Base-by-base conservation (phyloP, 2,113 vertebrate species). In the Psilopsiagon aurifrons region DNA sequence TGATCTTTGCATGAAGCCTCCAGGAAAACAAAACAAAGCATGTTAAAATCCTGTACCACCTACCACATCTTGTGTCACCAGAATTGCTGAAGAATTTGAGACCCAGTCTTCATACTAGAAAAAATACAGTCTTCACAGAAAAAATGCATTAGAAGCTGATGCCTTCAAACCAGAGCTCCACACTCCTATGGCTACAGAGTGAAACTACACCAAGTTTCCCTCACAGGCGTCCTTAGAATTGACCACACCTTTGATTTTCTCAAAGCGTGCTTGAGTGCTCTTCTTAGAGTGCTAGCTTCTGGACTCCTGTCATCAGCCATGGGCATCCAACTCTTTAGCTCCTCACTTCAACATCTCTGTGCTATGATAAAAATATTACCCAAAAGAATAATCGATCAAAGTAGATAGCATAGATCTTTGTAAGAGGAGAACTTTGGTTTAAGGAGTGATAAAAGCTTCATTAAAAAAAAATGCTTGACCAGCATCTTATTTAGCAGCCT, bases 401-500 rank as follows among this genome's bases (percentile, higher is more conserved):
- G 41, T 29, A 70, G 76, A 74, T 60, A 54, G 37, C n/a, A 55
- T 16, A 85, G 84, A 66, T 60, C 67, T 90, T 64, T 85, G 67
- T 73, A 95, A 91, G 41, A 79, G 18, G 66, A 94, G 57, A 76
- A 24, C 92, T 93, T 92, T 78, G 25, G 60, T 96, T 83, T 69
- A 52, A 82, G 70, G 66, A 83, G 74, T 44, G 91, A 76, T 91
- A 82, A 94, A 95, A 92, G 27, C 55, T 70, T 94, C 3, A 5
- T 70, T 73, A 2, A 55, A 92, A 51, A 51, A 88, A 78, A 86
- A 0, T 37, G 57, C 47, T 76, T 44, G 69, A 90, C 49, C 20
- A 7, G 31, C 67, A 91, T 93, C 93, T 91, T 82, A 87, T 91
- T 91, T 93, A 92, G 78, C 79, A 95, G 88, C 71, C 86, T 96